Conservation (phyloP, 2,888 invertebrate species). For the Unio delphinus region DNA sequence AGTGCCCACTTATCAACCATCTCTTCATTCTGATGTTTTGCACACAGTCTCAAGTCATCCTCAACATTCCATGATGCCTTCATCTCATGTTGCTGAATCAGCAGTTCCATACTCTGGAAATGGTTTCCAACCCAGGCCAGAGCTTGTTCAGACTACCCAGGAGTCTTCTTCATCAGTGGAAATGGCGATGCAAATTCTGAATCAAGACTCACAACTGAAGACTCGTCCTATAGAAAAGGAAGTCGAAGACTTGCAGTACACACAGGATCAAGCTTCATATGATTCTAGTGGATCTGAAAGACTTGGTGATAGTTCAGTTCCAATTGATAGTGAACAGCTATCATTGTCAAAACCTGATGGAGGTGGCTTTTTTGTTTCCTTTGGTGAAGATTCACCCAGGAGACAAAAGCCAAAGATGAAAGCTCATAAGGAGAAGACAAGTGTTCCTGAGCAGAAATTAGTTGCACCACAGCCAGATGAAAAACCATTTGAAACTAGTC, state of each 20-base stretch:
- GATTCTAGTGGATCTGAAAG: background rate
- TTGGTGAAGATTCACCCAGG: slow-evolving; percentile 82
- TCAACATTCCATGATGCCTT: too few relatives aligned
- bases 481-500: background rate
- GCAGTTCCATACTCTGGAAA: too few relatives aligned
- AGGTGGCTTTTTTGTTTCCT: slow-evolving; percentile 88
- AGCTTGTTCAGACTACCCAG: too few relatives aligned
- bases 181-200: slow-evolving; percentile 7
- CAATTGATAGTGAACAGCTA: background rate
- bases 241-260: background rate
- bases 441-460: slow-evolving; percentile 4
- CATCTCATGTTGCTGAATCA: too few relatives aligned
- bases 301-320: background rate
- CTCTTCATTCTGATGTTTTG: background rate
- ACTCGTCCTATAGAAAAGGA: slow-evolving; percentile 8
- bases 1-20: slow-evolving; percentile 6
- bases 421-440: background rate
- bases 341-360: slow-evolving; percentile 26
- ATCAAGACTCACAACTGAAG: slow-evolving; percentile 15
- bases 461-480: slow-evolving; percentile 3
- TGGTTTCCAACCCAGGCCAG: too few relatives aligned
- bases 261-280: slow-evolving; percentile 1
- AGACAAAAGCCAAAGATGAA: slow-evolving; percentile 80
- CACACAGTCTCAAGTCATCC: background rate
- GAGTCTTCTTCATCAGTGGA: background rate